phyloP scores from a whole-genome alignment of 2,888 invertebrate species.

The Heliconius ismenius region DNA sequence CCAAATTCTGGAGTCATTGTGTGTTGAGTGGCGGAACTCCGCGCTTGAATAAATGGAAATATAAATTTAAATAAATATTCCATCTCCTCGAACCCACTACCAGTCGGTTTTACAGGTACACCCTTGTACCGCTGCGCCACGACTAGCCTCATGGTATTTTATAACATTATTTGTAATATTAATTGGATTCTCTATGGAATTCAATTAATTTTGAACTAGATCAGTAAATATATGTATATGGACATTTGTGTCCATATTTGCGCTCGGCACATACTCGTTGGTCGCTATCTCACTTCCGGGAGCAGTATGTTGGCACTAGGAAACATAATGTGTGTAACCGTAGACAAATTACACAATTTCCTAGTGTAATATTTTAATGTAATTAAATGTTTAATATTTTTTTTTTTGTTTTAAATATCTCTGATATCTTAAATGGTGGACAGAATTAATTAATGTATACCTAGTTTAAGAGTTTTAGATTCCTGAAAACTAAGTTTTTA shows the following conservation, averaged over 20 bases:
- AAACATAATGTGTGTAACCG: slow-evolving; percentile 59
- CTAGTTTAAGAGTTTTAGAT: background rate
- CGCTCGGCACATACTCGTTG: slow-evolving; percentile 28
- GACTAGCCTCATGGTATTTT: too few relatives aligned
- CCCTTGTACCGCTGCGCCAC: too few relatives aligned
- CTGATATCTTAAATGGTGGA: background rate
- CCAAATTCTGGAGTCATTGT: too few relatives aligned
- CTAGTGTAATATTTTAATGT: slow-evolving; percentile 46
- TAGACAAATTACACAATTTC: slow-evolving; percentile 68
- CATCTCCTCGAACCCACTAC: too few relatives aligned
- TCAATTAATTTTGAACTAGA: slow-evolving; percentile 2
- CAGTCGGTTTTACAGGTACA: too few relatives aligned
- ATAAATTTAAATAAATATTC: too few relatives aligned
- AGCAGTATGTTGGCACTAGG: slow-evolving; percentile 51
- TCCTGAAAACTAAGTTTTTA: background rate
- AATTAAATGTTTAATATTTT: slow-evolving; percentile 12
- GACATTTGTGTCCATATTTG: slow-evolving; percentile 32
- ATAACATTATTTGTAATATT: too few relatives aligned
- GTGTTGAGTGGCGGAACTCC: too few relatives aligned
- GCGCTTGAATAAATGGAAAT: too few relatives aligned
- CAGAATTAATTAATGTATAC: background rate
- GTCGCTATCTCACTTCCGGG: slow-evolving; percentile 59
- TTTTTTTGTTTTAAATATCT: background rate
- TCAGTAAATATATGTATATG: slow-evolving; percentile 19
- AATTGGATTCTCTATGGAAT: background rate